Percentiles rank a stretch among this genome's conserved stretches.
Evolutionary conservation across 1,140 invertebrate genomes (phyloP).

Genomic region (Piezodorus guildinii): DNA sequence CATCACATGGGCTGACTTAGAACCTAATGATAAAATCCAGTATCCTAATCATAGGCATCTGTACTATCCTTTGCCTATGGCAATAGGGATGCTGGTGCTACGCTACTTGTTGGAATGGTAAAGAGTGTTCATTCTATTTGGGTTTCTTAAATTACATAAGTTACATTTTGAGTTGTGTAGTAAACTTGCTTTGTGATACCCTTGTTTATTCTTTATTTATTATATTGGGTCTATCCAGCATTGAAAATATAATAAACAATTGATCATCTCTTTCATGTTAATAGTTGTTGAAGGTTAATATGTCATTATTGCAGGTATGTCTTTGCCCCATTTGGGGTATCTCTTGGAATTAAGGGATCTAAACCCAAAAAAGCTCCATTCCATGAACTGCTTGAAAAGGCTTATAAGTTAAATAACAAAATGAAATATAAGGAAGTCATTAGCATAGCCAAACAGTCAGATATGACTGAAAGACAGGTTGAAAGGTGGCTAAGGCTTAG

Average conservation of each 20-base stretch:
- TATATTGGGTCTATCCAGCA: no score
- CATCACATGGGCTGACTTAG: slow-evolving; percentile 76
- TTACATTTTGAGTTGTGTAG: no score
- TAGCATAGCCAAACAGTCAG: slow-evolving; percentile 70
- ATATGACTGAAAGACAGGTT: slow-evolving; percentile 76
- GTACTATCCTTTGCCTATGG: slow-evolving; percentile 63
- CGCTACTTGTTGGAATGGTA: slow-evolving; percentile 74
- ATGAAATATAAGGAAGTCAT: slow-evolving; percentile 65
- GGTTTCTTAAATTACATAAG: no score
- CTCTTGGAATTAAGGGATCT: slow-evolving; percentile 62
- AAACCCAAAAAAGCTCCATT: slow-evolving; percentile 56
- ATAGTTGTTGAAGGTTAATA: no score
- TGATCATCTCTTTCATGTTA: no score
- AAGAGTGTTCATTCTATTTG: no score
- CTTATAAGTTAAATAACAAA: slow-evolving; percentile 49
- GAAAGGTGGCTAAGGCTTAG: slow-evolving; percentile 81
- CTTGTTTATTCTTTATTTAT: no score
- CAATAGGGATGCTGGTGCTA: slow-evolving; percentile 57
- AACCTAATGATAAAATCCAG: slow-evolving; percentile 59
- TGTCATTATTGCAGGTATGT: slow-evolving; percentile 46
- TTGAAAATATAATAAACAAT: no score
- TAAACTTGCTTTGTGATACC: no score
- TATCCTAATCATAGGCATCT: slow-evolving; percentile 76
- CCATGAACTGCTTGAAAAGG: slow-evolving; percentile 59
- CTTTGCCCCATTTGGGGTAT: slow-evolving; percentile 62